Evolutionary conservation across 2,113 vertebrate species (phyloP), one percentile per base, ranked within the genome.

Genomic region (Phyllopteryx taeniolatus): DNA sequence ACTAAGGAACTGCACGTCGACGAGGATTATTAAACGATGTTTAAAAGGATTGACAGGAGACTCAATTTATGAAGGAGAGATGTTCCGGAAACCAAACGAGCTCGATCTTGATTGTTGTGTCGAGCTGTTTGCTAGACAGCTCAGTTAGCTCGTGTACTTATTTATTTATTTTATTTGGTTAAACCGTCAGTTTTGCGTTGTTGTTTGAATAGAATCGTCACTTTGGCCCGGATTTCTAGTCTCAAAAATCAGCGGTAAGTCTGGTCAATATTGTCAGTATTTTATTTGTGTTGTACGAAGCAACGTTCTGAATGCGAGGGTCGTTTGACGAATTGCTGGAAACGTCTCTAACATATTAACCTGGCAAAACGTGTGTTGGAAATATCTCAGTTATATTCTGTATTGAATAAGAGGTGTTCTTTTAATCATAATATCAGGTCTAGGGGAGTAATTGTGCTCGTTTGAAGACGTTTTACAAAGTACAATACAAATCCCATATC

Each of bases 191-290:
- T 47, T 76, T 10, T 59, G 5, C n/a, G 46, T 31, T 15, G 1
- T 19, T 10, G 19, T 47, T 20, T 68, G 0, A 19, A 47, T 14
- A 47, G 2, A 44, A 19, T 43, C 13, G 20, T 59, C 33, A 0
- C 3, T 20, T 39, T 31, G 35, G 11, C 1, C 3, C 9, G 11
- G 43, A 6, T 47, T 60, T 31, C 35, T 9, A 27, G n/a, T 10
- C 20, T 17, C 8, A 19, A 39, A 51, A 62, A 3, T 39, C 51
- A 22, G 31, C 5, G 79, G 83, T 87, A 79, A 81, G 79, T 87
- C 3, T n/a, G 19, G 9, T 10, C 61, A 35, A 7, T 42, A 42
- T n/a, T 42, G 8, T 11, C 3, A 12, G 14, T 17, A 2, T 61
- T 35, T 61, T 35, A 35, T 7, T 46, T 51, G 49, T 51, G 49